phyloP scores from a whole-genome alignment of 2,888 invertebrate genomes.

The Folsomia manolachei region DNA sequence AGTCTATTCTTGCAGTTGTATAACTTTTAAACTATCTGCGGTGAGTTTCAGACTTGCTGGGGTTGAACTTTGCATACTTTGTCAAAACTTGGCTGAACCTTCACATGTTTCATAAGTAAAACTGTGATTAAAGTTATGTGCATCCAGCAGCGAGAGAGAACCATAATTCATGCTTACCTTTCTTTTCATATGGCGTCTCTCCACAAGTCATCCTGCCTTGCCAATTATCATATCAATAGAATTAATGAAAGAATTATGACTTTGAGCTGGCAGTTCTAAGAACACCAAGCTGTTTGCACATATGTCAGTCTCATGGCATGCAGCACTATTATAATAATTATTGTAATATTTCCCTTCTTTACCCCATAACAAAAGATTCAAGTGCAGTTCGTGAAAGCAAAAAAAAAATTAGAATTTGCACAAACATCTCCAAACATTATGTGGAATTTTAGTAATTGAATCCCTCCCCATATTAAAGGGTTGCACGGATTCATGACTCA shows the following conservation, averaged over 20 bases:
- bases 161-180: not conserved
- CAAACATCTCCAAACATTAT: not conserved
- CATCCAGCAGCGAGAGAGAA: not conserved
- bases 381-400: not conserved
- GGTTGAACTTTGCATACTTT: not conserved
- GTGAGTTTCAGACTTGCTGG: too few species aligned
- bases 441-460: not conserved
- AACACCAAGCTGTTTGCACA: not conserved
- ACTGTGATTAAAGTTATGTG: not conserved
- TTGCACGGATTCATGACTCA: not conserved
- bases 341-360: not conserved
- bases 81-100: not conserved
- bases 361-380: too few species aligned
- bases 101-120: not conserved
- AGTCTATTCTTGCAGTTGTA: too few species aligned
- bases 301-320: too few species aligned
- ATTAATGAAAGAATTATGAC: not conserved
- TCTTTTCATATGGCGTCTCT: not conserved
- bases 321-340: too few species aligned
- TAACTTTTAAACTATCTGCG: too few species aligned
- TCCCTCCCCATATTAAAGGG: not conserved
- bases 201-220: not conserved
- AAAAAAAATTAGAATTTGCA: not conserved
- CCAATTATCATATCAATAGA: slow-evolving; percentile 14
- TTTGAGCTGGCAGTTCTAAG: not conserved